Conservation (phyloP, 2,113 vertebrate species). For the Heptranchias perlo region DNA sequence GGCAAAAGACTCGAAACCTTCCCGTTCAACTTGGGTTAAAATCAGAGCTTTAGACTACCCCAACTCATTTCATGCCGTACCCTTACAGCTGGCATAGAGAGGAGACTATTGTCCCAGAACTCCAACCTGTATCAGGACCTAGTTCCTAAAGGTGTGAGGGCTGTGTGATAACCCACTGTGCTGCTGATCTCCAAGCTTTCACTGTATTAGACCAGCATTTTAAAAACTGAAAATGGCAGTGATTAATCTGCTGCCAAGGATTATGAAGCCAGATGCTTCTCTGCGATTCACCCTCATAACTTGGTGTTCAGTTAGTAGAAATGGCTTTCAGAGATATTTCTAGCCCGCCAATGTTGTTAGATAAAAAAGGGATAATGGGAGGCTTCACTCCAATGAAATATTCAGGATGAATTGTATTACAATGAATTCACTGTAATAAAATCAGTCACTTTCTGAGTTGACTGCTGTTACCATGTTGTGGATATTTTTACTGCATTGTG, state of each 20-base stretch:
- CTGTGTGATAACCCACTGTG: neutral
- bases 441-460: too few relatives aligned
- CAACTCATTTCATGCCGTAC: neutral
- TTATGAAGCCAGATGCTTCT: neutral
- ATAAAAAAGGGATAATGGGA: too few relatives aligned
- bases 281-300: too few relatives aligned
- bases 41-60: neutral
- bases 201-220: neutral
- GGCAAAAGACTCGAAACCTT: neutral
- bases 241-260: neutral
- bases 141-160: neutral
- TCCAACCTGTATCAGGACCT: neutral
- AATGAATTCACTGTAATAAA: too few relatives aligned
- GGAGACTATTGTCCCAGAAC: neutral
- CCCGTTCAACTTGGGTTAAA: neutral
- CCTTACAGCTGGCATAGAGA: neutral
- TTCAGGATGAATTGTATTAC: too few relatives aligned
- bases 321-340: too few relatives aligned
- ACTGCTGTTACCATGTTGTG: too few relatives aligned
- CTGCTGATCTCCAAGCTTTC: neutral
- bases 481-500: too few relatives aligned
- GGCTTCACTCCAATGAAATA: too few relatives aligned
- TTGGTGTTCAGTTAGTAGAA: too few relatives aligned
- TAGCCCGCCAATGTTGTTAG: too few relatives aligned
- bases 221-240: neutral